A percentile compares a stretch with the other conserved stretches of the same genome.
phyloP scores from a whole-genome alignment of 2,797 vertebrate species.

The Limosa lapponica region DNA sequence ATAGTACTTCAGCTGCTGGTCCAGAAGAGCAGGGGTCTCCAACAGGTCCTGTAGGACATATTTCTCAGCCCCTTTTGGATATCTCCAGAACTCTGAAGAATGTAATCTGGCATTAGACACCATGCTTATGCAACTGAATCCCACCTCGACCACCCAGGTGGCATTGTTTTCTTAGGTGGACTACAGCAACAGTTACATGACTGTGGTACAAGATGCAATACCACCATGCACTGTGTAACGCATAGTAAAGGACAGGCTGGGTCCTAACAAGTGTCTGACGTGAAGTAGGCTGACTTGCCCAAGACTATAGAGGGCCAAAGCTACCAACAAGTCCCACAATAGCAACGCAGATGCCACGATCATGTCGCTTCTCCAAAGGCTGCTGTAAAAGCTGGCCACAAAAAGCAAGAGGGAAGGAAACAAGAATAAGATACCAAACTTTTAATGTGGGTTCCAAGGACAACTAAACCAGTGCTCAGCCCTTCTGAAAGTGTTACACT shows the following conservation, averaged over 20 bases:
- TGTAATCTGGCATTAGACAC: not conserved
- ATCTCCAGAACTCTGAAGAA: not conserved
- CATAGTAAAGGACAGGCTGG: not conserved
- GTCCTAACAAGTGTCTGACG: not conserved
- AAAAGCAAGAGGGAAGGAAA: not conserved
- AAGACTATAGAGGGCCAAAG: not conserved
- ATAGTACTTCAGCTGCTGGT: not conserved
- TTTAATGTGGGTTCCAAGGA: not conserved
- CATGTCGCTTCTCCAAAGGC: not conserved
- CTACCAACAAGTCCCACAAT: not conserved
- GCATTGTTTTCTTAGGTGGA: not conserved
- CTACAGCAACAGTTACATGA: not conserved
- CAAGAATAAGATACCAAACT: not conserved
- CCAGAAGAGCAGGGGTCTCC: not conserved
- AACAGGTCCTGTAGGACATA: not conserved
- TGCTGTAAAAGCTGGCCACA: not conserved
- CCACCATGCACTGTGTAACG: not conserved
- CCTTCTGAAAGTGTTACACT: not conserved
- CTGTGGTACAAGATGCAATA: not conserved
- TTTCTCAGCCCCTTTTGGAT: not conserved
- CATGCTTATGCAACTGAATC: not conserved
- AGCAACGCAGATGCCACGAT: not conserved
- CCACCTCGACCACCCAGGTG: not conserved
- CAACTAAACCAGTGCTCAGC: not conserved
- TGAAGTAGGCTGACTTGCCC: not conserved